Conservation (phyloP, 2,888 invertebrate genomes). For the Gerris lacustris region DNA sequence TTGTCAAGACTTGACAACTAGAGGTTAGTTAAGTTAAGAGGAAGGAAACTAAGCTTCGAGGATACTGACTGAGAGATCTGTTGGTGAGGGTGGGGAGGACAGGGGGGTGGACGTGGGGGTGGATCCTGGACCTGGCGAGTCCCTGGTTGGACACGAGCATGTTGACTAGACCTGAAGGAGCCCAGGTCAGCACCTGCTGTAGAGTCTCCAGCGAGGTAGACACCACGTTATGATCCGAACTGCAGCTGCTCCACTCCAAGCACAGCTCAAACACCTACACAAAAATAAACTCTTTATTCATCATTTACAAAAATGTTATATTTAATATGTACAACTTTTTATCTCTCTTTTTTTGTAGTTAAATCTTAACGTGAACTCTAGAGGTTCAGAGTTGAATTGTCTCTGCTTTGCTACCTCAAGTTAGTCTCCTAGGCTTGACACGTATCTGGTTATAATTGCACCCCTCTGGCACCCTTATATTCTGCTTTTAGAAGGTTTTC, state of each 20-base stretch:
- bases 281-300: conserved; percentile 40
- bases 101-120: conserved; percentile 33
- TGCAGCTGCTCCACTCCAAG: conserved; percentile 51
- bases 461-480: too few species aligned
- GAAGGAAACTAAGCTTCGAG: too few species aligned
- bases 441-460: too few species aligned
- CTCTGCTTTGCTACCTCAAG: too few species aligned
- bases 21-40: too few species aligned
- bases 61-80: conserved; percentile 42
- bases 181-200: conserved; percentile 47
- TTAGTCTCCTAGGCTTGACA: too few species aligned
- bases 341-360: conserved; percentile 15
- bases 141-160: conserved; percentile 43
- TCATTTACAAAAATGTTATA: conserved; percentile 20
- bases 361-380: not conserved
- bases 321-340: conserved; percentile 10
- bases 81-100: conserved; percentile 38
- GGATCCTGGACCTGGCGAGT: conserved; percentile 38
- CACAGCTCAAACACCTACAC: conserved; percentile 66
- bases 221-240: conserved; percentile 69
- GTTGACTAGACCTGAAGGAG: conserved; percentile 42
- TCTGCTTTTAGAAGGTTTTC: too few species aligned
- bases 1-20: too few species aligned
- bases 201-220: conserved; percentile 75
- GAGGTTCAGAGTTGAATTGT: too few species aligned